Percentiles rank a stretch among this genome's conserved stretches.
phyloP scores from a whole-genome alignment of 2,797 vertebrate species.

The Poecilia picta region DNA sequence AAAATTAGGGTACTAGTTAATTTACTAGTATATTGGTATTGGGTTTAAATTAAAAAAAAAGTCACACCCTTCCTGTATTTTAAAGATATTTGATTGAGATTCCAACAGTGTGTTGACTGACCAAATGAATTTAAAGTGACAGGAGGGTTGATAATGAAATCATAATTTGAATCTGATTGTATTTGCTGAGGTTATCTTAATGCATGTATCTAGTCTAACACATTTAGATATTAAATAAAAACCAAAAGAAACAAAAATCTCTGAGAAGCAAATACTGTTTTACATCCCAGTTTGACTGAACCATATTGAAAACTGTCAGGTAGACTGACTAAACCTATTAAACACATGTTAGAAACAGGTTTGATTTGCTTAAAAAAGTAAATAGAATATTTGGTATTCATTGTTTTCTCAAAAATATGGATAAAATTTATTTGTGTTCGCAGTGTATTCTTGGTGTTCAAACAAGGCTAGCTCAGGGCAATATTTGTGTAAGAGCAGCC shows the following conservation, averaged over 20 bases:
- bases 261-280: too few species aligned
- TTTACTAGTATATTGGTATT: background rate
- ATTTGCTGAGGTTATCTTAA: background rate
- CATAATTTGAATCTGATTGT: background rate
- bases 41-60: background rate
- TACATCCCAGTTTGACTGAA: too few species aligned
- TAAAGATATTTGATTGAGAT: background rate
- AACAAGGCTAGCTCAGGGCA: background rate
- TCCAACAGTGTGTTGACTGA: background rate
- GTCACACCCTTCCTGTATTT: background rate
- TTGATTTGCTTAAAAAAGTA: background rate
- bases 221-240: background rate
- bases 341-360: background rate
- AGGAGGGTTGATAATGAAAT: background rate
- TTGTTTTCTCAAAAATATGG: background rate
- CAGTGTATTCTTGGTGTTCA: background rate
- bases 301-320: too few species aligned
- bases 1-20: background rate
- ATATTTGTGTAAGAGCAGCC: background rate
- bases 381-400: background rate
- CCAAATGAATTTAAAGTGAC: background rate
- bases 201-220: background rate
- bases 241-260: background rate
- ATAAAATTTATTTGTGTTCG: background rate
- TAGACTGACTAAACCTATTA: background rate